phyloP scores from a whole-genome alignment of 2,797 vertebrate genomes.

The Spondyliosoma cantharus region DNA sequence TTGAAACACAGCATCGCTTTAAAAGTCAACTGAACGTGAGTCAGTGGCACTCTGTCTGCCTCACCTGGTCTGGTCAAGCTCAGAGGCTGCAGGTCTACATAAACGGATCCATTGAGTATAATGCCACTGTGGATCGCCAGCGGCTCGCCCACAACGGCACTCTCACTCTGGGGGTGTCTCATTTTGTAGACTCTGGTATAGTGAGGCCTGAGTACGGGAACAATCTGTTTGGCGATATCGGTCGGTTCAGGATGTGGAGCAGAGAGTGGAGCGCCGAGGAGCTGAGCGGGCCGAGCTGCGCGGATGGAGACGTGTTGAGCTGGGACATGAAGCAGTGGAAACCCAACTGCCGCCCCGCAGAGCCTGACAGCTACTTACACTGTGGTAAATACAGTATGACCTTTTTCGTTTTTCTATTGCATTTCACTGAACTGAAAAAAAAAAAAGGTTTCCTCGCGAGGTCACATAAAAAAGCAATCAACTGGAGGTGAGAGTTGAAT shows the following conservation, averaged over 20 bases:
- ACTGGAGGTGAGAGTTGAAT: background rate
- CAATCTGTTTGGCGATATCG: conserved; percentile 77
- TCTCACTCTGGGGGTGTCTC: conserved; percentile 81
- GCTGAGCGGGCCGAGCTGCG: conserved; percentile 68
- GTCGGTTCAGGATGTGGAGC: conserved; percentile 84
- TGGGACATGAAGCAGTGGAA: conserved; percentile 81
- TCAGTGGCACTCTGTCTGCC: conserved; percentile 79
- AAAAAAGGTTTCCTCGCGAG: background rate
- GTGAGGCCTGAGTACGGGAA: conserved; percentile 53
- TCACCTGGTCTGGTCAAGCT: conserved; percentile 78
- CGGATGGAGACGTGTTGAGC: conserved; percentile 81
- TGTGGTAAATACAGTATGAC: conserved; percentile 77
- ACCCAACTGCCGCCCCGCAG: conserved; percentile 37
- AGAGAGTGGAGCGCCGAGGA: conserved; percentile 63
- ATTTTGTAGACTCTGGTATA: conserved; percentile 55
- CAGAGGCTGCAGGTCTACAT: conserved; percentile 73
- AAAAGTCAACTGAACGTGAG: background rate
- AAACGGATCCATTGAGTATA: conserved; percentile 51
- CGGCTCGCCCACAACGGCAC: conserved; percentile 74
- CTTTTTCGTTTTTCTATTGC: background rate
- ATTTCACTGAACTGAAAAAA: background rate
- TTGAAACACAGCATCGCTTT: conserved; percentile 54
- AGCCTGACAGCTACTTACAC: conserved; percentile 48
- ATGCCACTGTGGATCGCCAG: background rate
- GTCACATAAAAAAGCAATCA: background rate